Percentiles rank a stretch among this genome's conserved stretches.
phyloP scores from a whole-genome alignment of 2,888 invertebrate genomes.

The Monochamus alternatus region DNA sequence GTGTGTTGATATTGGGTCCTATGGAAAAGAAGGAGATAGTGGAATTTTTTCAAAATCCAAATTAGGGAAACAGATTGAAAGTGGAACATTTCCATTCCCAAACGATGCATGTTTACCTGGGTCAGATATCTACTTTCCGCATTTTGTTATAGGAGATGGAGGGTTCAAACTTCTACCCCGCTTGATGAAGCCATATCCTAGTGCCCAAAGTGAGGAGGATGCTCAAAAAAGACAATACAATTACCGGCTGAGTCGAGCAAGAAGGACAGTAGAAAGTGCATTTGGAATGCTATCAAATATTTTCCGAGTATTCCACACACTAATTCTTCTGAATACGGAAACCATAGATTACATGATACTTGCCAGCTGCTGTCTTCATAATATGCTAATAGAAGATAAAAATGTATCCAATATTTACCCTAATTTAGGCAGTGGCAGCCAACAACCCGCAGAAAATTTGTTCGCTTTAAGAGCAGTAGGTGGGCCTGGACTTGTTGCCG shows the following conservation, averaged over 20 bases:
- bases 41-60: conserved; percentile 24
- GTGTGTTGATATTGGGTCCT: background rate
- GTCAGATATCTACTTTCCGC: conserved; percentile 32
- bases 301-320: conserved; percentile 33
- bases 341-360: background rate
- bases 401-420: background rate
- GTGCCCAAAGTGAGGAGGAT: conserved; percentile 26
- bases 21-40: conserved; percentile 30
- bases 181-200: conserved; percentile 37
- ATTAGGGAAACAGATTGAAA: conserved; percentile 22
- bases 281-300: conserved; percentile 34
- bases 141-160: conserved; percentile 31
- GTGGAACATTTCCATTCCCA: conserved; percentile 33
- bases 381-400: conserved; percentile 24
- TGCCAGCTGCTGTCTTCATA: conserved; percentile 36
- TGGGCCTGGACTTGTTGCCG: too few relatives aligned
- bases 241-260: conserved; percentile 33
- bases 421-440: too few relatives aligned
- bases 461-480: too few relatives aligned
- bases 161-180: conserved; percentile 28
- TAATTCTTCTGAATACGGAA: conserved; percentile 26
- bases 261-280: conserved; percentile 32
- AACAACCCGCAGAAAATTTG: too few relatives aligned
- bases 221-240: conserved; percentile 33
- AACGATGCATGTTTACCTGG: conserved; percentile 23